Base-by-base conservation (phyloP, 2,888 invertebrate genomes). In the Drepanosiphum platanoidis region DNA sequence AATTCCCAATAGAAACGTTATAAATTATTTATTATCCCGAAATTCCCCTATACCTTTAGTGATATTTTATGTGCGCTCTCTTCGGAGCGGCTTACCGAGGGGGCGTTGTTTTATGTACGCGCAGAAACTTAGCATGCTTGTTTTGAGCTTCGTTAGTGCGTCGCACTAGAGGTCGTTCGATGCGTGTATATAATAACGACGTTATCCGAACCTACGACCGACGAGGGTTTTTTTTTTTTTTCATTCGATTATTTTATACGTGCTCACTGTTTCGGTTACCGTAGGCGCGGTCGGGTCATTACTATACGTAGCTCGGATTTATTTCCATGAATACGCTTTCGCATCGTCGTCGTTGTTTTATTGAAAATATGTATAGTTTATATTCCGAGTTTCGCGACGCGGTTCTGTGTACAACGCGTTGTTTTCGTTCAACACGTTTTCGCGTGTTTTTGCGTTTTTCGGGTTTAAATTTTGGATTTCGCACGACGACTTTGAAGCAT, bases 21-120 rank as follows among this genome's bases (percentile, higher is more conserved):
- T 75, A 83, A 83, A 74, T 83, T 83, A 74, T 83, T 75, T 75
- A 66, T 75, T 32, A 83, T 83, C 27, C 64, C 32, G 8, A 22
- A 64, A 52, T 36, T 66, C 52, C 58, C 52, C 70, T 68, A n/a
- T n/a, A 58, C 80, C 80, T 70, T 58, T 22, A 42, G 46, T 27
- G 27, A 70, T 58, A 70, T 80, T 80, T 58, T 52, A 80, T 58
- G 58, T 80, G 30, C 34, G 5, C 13, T 7, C 27, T 7, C 27
- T 30, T 66, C 46, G 80, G 15, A 61, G 61, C 82, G 36, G 82
- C 42, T 82, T 72, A 72, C 39, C 1, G 32, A 42, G 27, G 39
- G 61, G 58, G n/a, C 61, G 72, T 39, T 39, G 58, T 30, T 58
- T 58, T 39, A 27, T 52, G 70, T 71, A 52, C 34, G 27, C 46